Percentiles rank a stretch among this genome's conserved stretches.
phyloP scores from a whole-genome alignment of 1,140 invertebrate genomes.

The Drosophila virilis region DNA sequence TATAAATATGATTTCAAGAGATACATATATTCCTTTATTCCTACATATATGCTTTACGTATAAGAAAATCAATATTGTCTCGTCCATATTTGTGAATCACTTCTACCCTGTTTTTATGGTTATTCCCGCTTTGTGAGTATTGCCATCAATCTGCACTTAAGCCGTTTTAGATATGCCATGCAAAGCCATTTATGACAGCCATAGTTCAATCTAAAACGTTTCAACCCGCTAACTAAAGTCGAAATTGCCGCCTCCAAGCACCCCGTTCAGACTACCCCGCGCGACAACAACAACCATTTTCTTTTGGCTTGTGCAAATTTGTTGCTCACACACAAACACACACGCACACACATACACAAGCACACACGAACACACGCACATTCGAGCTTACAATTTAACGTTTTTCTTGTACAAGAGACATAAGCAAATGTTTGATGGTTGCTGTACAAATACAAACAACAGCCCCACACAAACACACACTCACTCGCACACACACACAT shows the following conservation, averaged over 20 bases:
- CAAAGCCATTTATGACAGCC: slow-evolving; percentile 55
- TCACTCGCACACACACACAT: slow-evolving; percentile 8
- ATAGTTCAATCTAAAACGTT: slow-evolving; percentile 79
- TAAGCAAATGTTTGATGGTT: slow-evolving; percentile 79
- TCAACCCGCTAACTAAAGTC: slow-evolving; percentile 73
- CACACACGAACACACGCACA: slow-evolving; percentile 38
- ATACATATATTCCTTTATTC: too few species aligned
- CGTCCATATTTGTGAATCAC: slow-evolving; percentile 3
- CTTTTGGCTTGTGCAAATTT: slow-evolving; percentile 72
- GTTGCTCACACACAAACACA: slow-evolving; percentile 31
- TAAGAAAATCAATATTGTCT: slow-evolving; percentile 21
- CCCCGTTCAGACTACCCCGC: slow-evolving; percentile 1
- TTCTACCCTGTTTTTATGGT: slow-evolving; percentile 7
- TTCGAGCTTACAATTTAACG: slow-evolving; percentile 56
- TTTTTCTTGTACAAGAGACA: slow-evolving; percentile 62
- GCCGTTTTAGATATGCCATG: slow-evolving; percentile 57
- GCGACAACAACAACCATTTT: slow-evolving; percentile 61
- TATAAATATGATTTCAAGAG: too few species aligned
- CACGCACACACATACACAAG: slow-evolving; percentile 8
- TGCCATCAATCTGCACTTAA: slow-evolving; percentile 51
- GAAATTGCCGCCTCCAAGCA: slow-evolving; percentile 62
- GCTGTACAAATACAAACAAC: slow-evolving; percentile 80
- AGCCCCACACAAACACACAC: slow-evolving; percentile 48
- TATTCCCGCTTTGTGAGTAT: slow-evolving; percentile 28
- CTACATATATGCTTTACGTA: not conserved